Evolutionary conservation across 2,888 invertebrate species (phyloP), one percentile per base, ranked within the genome.

Genomic region (Agelastica alni): DNA sequence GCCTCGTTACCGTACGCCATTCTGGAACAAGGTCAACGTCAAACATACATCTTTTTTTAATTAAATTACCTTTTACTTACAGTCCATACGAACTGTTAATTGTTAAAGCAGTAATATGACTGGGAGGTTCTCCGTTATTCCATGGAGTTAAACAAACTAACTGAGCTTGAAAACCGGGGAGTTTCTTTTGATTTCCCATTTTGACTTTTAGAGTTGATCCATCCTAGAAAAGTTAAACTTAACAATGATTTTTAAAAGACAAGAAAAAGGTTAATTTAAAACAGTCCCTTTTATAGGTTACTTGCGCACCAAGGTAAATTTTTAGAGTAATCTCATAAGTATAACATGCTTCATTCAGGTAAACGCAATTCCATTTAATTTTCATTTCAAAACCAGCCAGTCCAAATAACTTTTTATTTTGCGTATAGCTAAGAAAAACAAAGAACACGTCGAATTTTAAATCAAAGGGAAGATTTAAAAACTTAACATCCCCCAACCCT

Each of bases 1-100:
- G 91, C 89, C 80, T 97, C 96, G 77, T 94, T 96, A 71, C 97
- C 97, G 82, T 96, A 97, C 71, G 96, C 93, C 88, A 98, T 85
- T 76, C 97, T 97, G 79, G 4, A 60, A 39, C 14, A 4, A 10
- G 14, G 10, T 42, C 13, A 14, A 42, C n/a, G n/a, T n/a, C n/a
- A n/a, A n/a, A n/a, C n/a, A n/a, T n/a, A n/a, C n/a, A n/a, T n/a
- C n/a, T n/a, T n/a, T n/a, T n/a, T n/a, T n/a, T n/a, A n/a, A n/a
- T n/a, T n/a, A n/a, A n/a, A n/a, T n/a, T n/a, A n/a, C n/a, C n/a
- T n/a, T n/a, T n/a, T 66, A 87, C 93, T 89, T 81, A 97, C 97
- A 99, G 85, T 79, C 96, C 96, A 79, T 95, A 97, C 53, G 93
- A 92, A 69, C 97, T 96, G 81, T 96, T 97, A 77, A 99, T 85